Evolutionary conservation across 2,888 invertebrate species (phyloP).

Genomic region (Tetramorium bicarinatum): DNA sequence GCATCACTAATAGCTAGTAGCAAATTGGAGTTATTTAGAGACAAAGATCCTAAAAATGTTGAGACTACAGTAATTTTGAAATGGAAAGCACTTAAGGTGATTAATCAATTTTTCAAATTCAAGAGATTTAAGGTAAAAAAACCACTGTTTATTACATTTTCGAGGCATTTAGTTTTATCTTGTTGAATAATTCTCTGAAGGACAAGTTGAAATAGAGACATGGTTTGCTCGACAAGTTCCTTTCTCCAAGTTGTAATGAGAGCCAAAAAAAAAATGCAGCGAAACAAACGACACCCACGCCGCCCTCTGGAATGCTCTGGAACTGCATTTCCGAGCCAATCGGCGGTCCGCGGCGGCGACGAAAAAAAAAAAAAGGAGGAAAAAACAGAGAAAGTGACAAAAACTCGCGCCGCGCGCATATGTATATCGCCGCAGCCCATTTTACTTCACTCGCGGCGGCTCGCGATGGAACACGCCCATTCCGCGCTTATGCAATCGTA

Average conservation of each 20-base stretch:
- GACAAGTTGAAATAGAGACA: not conserved
- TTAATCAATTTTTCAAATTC: too few relatives aligned
- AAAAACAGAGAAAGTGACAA: not conserved
- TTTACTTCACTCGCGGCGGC: not conserved
- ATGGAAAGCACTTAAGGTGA: too few relatives aligned
- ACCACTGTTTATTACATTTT: not conserved
- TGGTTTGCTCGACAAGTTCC: not conserved
- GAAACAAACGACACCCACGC: constrained; percentile 45
- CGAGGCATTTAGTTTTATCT: not conserved
- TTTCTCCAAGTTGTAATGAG: too few relatives aligned
- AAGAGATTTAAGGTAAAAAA: not conserved
- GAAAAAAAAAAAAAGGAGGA: not conserved
- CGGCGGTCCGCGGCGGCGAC: not conserved
- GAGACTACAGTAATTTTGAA: too few relatives aligned
- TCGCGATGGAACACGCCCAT: constrained; percentile 45
- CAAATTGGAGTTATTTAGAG: too few relatives aligned
- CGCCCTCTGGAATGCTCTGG: not conserved
- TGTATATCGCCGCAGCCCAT: not conserved
- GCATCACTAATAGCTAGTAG: too few relatives aligned
- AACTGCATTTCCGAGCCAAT: constrained; percentile 7
- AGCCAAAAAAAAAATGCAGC: too few relatives aligned
- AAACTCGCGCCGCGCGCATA: constrained; percentile 8
- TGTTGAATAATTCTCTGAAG: not conserved
- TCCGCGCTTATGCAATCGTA: constrained; percentile 18
- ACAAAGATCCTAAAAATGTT: too few relatives aligned